Conservation (phyloP, 2,888 invertebrate genomes). For the Plebejus argus region DNA sequence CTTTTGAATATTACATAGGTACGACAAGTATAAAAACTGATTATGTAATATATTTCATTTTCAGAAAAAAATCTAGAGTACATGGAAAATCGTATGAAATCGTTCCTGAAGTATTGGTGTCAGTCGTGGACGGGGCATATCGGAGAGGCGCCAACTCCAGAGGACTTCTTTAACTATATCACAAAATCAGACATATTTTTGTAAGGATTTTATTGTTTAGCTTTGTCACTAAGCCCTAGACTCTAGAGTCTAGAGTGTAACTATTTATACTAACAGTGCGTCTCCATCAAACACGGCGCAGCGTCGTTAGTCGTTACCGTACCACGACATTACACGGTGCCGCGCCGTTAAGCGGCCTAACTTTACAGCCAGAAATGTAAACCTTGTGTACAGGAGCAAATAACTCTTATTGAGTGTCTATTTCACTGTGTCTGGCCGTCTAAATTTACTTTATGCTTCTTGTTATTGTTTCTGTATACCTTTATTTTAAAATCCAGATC, state of each 20-base stretch:
- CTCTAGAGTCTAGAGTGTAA: no score
- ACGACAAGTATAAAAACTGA: background rate
- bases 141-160: constrained; percentile 77
- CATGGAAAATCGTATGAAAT: constrained; percentile 82
- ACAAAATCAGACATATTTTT: constrained; percentile 83
- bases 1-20: background rate
- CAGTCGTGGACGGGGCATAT: constrained; percentile 82
- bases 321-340: no score
- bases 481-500: no score
- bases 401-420: background rate
- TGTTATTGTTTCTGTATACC: background rate
- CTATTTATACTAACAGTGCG: background rate
- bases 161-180: constrained; percentile 78
- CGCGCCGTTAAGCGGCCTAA: background rate
- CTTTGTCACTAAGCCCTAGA: background rate
- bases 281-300: no score
- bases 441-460: background rate
- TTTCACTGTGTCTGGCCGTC: background rate
- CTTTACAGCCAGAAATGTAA: background rate
- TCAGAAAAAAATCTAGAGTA: constrained; percentile 82
- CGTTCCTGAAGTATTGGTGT: constrained; percentile 81
- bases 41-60: constrained; percentile 35
- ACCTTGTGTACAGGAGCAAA: background rate
- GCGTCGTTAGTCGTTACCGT: no score
- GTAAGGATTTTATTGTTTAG: constrained; percentile 67